Conservation (phyloP, 2,888 invertebrate genomes). For the Siphlonurus alternatus region DNA sequence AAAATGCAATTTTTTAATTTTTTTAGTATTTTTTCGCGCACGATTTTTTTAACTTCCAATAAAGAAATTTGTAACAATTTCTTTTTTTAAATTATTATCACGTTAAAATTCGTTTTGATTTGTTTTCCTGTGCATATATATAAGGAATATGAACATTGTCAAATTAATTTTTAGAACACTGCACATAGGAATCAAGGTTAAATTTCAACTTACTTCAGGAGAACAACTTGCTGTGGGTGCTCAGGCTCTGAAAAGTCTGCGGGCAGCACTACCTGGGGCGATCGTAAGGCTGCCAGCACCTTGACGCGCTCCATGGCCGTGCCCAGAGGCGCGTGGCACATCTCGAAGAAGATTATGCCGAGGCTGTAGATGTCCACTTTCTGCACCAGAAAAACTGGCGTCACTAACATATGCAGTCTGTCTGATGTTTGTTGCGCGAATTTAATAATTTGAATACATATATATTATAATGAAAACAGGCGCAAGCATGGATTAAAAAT, state of each 20-base stretch:
- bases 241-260: conserved; percentile 39
- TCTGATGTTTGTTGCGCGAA: background rate
- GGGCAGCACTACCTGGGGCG: conserved; percentile 52
- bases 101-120: too few relatives aligned
- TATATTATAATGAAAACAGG: too few relatives aligned
- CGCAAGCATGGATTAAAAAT: too few relatives aligned
- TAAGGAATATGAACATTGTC: too few relatives aligned
- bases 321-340: conserved; percentile 70
- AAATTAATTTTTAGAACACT: background rate
- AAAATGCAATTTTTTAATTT: background rate
- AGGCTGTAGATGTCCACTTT: conserved; percentile 76
- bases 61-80: too few relatives aligned
- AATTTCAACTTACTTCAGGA: conserved; percentile 36
- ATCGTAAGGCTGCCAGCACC: conserved; percentile 54
- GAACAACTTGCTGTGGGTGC: conserved; percentile 38
- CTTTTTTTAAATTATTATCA: too few relatives aligned
- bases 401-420: too few relatives aligned
- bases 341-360: conserved; percentile 89
- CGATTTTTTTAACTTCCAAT: background rate
- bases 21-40: background rate
- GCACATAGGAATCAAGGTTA: background rate
- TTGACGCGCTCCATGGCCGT: conserved; percentile 83
- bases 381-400: conserved; percentile 26
- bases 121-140: too few relatives aligned
- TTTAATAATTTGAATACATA: too few relatives aligned